Evolutionary conservation across 2,888 invertebrate species (phyloP).

Genomic region (Trisateles emortualis): DNA sequence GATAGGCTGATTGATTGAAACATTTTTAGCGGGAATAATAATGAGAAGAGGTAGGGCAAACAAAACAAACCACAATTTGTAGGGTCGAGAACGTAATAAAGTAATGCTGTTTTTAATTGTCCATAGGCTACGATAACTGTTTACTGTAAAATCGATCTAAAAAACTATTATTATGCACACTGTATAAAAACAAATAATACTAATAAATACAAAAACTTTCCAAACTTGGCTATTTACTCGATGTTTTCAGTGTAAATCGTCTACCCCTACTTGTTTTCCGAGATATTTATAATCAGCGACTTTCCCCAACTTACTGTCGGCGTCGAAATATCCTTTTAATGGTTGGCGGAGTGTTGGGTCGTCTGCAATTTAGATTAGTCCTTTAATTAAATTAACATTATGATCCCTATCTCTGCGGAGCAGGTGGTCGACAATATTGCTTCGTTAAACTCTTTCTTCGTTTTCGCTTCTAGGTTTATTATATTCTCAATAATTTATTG

Average conservation of each 20-base stretch:
- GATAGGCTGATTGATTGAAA: no score
- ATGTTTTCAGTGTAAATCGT: constrained; percentile 66
- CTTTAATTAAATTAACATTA: constrained; percentile 87
- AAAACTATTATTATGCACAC: no score
- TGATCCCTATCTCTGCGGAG: constrained; percentile 83
- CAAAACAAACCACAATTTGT: no score
- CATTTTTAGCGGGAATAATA: no score
- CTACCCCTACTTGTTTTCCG: constrained; percentile 70
- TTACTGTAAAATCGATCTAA: no score
- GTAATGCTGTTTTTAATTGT: no score
- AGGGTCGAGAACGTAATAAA: no score
- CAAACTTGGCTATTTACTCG: constrained; percentile 62
- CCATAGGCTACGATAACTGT: no score
- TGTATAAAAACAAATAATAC: constrained; percentile 41
- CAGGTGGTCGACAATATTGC: constrained; percentile 84
- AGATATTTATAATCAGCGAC: constrained; percentile 82
- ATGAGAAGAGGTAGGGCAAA: no score
- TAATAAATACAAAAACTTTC: constrained; percentile 42
- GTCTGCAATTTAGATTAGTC: constrained; percentile 87
- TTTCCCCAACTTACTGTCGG: constrained; percentile 79
- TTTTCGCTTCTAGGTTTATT: constrained; percentile 61
- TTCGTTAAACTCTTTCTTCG: constrained; percentile 72
- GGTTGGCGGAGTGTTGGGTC: constrained; percentile 83
- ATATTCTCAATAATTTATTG: constrained; percentile 32
- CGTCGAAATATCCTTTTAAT: constrained; percentile 85